Evolutionary conservation across 1,140 invertebrate species (phyloP), one percentile per base, ranked within the genome.

Genomic region (Megalonaias nervosa): DNA sequence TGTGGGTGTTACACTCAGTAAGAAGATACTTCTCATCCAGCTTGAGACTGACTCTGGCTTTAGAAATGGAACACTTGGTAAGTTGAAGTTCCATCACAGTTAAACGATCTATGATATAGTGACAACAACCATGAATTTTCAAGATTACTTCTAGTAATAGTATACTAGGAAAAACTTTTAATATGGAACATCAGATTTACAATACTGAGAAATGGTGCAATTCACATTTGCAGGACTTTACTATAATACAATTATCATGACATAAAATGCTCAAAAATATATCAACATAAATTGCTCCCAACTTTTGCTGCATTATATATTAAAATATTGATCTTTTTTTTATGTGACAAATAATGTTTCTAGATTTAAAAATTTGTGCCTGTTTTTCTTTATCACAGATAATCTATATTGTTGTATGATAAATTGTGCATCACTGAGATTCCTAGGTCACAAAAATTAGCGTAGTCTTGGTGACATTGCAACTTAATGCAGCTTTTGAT

Each of bases 11-110:
- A 64, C 62, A 58, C 64, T 76, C 3, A 65, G 48, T 9, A 67
- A 71, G 31, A 61, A 60, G n/a, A 67, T 80, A 16, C 60, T 80
- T 3, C 57, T 72, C 55, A 70, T 69, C 5, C 38, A 72, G 17
- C 26, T 76, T 12, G 67, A 75, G 13, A 31, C 48, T 17, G 31
- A 70, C 1, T 19, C 65, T 13, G 59, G 17, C 19, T 65, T 62
- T 21, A 76, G 69, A 59, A 48, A 21, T 31, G 31, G 23, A 38
- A 62, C 69, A 56, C 11, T 55, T 68, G 71, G 76, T 78, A 62
- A 56, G 19, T 67, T 67, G 38, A 16, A 67, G 55, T 23, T 48
- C 5, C 26, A 17, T 21, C 16, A 65, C 12, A 17, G 62, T 17
- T n/a, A 12, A 65, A 2, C 15, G 21, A 67, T 38, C 26, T 5